Evolutionary conservation across 2,113 vertebrate species (phyloP), one percentile per base, ranked within the genome.

Genomic region (Anser cygnoides): DNA sequence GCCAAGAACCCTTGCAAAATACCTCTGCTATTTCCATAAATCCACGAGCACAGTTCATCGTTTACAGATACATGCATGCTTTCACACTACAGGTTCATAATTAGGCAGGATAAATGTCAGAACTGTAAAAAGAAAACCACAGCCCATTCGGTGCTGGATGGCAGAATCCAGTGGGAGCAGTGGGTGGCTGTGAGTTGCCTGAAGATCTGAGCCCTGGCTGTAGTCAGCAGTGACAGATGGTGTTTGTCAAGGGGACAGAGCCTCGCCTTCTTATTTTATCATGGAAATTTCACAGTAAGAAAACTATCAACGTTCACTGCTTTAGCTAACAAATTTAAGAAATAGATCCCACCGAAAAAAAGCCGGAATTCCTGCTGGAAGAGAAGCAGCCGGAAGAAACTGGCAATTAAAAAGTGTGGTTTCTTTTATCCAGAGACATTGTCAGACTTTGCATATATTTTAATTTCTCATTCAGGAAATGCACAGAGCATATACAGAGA

Each of bases 401-500:
- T 77, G 80, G 82, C 82, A 90, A 5, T 46, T 54, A 76, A 77
- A 89, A 79, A 58, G 50, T 66, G 71, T 25, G 49, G 43, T 59
- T 89, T 29, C 75, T 61, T 81, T 84, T 73, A 88, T 23, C 46
- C 26, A 66, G 59, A 91, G 72, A 84, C 79, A 49, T 19, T 63
- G 46, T 44, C 80, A 95, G 87, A 67, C 62, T 22, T 5, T 57
- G 74, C 80, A 29, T 63, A 31, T 25, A 19, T 92, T 96, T 95
- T 95, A 96, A 96, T 97, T 80, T 89, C 82, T 93, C 85, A 25
- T 87, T 41, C 81, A 87, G 89, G 80, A 94, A 84, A 83, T 43
- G 85, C 67, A 81, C 33, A 21, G 68, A 88, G 78, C 67, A 67
- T 58, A 74, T 22, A 87, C 31, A 91, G 79, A 84, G 86, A 78